phyloP scores from a whole-genome alignment of 2,888 invertebrate species.

The Amphiduros pacificus region DNA sequence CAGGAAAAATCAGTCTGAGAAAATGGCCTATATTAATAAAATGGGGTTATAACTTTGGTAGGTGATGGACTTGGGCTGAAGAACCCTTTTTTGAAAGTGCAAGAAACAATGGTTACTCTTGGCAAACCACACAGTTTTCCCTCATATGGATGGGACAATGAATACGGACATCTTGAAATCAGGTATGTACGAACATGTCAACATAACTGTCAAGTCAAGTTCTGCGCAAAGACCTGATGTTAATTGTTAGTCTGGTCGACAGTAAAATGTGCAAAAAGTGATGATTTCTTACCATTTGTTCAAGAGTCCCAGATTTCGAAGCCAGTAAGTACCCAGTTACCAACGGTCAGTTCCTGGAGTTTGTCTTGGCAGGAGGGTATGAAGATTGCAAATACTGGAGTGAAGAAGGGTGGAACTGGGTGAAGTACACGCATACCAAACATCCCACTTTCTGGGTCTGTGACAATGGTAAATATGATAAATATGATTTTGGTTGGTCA shows the following conservation, averaged over 20 bases:
- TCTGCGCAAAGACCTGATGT: too few species aligned
- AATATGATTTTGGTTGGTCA: too few species aligned
- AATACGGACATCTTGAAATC: constrained; percentile 56
- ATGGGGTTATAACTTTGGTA: too few species aligned
- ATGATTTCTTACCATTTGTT: constrained; percentile 8
- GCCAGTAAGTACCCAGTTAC: constrained; percentile 50
- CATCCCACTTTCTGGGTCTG: constrained; percentile 57
- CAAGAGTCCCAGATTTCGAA: constrained; percentile 51
- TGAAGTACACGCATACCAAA: constrained; percentile 40
- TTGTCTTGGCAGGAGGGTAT: constrained; percentile 52
- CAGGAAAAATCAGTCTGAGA: too few species aligned
- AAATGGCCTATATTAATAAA: too few species aligned
- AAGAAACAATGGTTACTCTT: constrained; percentile 37
- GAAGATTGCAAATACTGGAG: constrained; percentile 44
- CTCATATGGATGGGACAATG: constrained; percentile 58
- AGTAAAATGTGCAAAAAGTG: too few species aligned
- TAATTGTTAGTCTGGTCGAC: too few species aligned
- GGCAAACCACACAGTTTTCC: constrained; percentile 54
- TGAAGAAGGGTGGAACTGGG: constrained; percentile 54
- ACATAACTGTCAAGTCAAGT: too few species aligned
- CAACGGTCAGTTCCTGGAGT: constrained; percentile 50
- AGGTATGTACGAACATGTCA: too few species aligned
- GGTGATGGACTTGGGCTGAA: constrained; percentile 16
- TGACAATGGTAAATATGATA: constrained; percentile 42
- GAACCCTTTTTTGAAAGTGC: constrained; percentile 42